Evolutionary conservation across 1,140 invertebrate species (phyloP).

Genomic region (Drosophila parvula): DNA sequence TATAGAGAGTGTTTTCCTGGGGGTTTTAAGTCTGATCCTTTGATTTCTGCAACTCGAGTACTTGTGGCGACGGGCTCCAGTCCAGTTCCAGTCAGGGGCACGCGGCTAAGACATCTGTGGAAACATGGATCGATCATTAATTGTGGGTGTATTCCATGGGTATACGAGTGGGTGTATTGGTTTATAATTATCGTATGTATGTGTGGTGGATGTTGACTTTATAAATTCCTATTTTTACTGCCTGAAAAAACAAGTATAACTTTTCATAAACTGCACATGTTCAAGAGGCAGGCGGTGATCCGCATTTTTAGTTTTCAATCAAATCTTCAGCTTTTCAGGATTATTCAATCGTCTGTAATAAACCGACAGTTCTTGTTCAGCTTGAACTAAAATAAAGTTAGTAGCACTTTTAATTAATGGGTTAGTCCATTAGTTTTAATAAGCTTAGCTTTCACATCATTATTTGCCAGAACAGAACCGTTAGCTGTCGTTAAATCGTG

Average conservation of each 20-base stretch:
- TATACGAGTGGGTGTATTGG: not conserved
- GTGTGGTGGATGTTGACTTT: not conserved
- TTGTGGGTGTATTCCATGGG: conserved; percentile 18
- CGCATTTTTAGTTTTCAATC: not conserved
- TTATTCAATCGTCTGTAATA: not conserved
- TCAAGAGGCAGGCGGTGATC: not conserved
- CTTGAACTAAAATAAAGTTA: not conserved
- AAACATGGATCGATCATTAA: conserved; percentile 26
- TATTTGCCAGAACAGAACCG: conserved; percentile 9
- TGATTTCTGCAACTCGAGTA: conserved; percentile 24
- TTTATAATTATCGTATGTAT: no score
- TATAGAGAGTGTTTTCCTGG: not conserved
- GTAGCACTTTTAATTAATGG: not conserved
- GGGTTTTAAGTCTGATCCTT: conserved; percentile 13
- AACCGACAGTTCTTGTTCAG: not conserved
- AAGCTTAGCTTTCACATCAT: conserved; percentile 16
- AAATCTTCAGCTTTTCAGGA: not conserved
- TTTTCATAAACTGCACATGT: not conserved
- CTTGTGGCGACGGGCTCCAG: conserved; percentile 6
- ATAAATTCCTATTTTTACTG: not conserved
- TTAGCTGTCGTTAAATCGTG: conserved; percentile 3
- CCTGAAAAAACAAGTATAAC: not conserved
- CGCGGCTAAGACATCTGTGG: conserved; percentile 58
- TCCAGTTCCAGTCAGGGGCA: conserved; percentile 29
- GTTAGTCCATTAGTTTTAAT: not conserved